A percentile compares a stretch with the other conserved stretches of the same genome.
Evolutionary conservation across 2,113 vertebrate species (phyloP).

Genomic region (Tachuris rubrigastra): DNA sequence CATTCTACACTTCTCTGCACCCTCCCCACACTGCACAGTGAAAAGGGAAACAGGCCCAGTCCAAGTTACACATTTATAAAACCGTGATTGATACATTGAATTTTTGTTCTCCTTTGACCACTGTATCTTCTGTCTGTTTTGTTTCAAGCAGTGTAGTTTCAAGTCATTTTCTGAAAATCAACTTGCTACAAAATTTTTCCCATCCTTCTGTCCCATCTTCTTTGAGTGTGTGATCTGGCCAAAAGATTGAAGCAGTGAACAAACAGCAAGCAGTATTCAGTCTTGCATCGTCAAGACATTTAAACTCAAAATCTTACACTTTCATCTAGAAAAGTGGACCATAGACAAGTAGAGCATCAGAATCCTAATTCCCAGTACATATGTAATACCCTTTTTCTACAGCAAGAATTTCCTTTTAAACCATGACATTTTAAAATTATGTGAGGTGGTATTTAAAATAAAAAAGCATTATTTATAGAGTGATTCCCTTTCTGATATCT

Average conservation of each 20-base stretch:
- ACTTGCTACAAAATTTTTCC: not conserved
- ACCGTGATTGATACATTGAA: fast-evolving
- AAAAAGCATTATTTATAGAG: not conserved
- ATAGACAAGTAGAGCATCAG: not conserved
- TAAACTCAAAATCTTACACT: not conserved
- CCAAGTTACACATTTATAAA: not conserved
- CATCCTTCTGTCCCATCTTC: not conserved
- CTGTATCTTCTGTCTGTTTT: not conserved
- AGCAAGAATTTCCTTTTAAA: not conserved
- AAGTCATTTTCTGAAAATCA: not conserved
- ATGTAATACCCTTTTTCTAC: not conserved
- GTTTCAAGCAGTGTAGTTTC: not conserved
- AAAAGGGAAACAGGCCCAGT: not conserved
- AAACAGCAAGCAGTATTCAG: not conserved
- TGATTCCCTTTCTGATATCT: not conserved
- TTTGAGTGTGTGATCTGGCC: not conserved
- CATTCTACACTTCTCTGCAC: not conserved
- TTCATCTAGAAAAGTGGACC: not conserved
- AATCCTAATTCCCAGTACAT: not conserved
- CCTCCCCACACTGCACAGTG: not conserved
- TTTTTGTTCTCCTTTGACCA: not conserved
- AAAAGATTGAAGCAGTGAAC: not conserved
- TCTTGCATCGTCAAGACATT: not conserved
- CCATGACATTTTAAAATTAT: conserved; percentile 5
- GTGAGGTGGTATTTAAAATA: not conserved